Base-by-base conservation (phyloP, 2,113 vertebrate species). In the Gobiocypris rarus region DNA sequence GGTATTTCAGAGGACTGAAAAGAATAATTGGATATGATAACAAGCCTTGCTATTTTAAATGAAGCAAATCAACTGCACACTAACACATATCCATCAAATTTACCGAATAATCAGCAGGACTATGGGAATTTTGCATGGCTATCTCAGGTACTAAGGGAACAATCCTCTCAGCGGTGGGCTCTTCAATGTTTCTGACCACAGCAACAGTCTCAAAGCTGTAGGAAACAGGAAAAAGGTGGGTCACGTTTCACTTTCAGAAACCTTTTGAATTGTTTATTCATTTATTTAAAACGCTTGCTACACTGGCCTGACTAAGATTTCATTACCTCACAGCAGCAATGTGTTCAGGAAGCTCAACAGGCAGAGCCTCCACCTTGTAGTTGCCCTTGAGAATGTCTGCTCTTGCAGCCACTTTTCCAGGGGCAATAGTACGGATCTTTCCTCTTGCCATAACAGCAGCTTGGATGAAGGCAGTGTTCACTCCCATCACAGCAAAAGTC, bases 391-490 rank as follows among this genome's bases (percentile, higher is more conserved):
- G 91, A 75, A 94, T 13, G 56, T 96, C 88, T 67, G 95, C 87
- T 86, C 90, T 95, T 85, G 91, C 91, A 0, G 84, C 65, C 11
- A 96, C 84, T 81, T 95, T 95, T 43, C 91, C 5, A 0, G 96
- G 95, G 0, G 89, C 0, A 75, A 52, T 81, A 48, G 88, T 43
- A 75, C 89, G 84, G 31, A 93, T 15, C 54, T 94, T 93, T 79
- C 89, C 91, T 87, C 88, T 94, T 58, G 93, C 86, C 74, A 95
- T 86, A 81, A 96, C 15, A 65, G 88, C 87, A 26, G 94, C 91
- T 89, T 97, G 96, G 63, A 96, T 80, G 6, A 94, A 65, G 22
- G 89, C 93, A 0, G 95, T 96, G 88, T 96, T 97, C 34, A 96
- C 28, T 48, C 96, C 95, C 91, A 96, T 94, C 24, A 93, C 93